Percentiles rank a stretch among this genome's conserved stretches.
Evolutionary conservation across 1,140 invertebrate genomes (phyloP).

Genomic region (Armadillidium nasatum): DNA sequence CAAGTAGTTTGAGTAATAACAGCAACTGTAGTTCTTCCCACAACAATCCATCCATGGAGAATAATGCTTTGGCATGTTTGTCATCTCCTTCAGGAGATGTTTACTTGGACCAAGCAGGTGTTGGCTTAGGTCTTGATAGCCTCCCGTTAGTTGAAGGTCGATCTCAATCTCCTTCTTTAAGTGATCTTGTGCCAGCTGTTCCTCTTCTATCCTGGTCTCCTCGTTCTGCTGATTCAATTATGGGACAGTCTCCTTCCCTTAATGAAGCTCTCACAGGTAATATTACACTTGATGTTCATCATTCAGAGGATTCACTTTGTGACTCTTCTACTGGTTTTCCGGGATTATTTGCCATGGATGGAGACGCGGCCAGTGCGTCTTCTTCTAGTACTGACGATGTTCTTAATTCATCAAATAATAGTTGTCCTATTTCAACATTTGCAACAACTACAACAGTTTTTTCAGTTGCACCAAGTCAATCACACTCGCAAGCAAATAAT

Average conservation of each 20-base stretch:
- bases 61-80: slow-evolving; percentile 25
- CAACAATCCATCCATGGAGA: slow-evolving; percentile 9
- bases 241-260: slow-evolving; percentile 41
- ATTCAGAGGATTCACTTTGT: slow-evolving; percentile 43
- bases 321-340: slow-evolving; percentile 43
- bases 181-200: slow-evolving; percentile 42
- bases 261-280: slow-evolving; percentile 44
- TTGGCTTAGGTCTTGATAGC: slow-evolving; percentile 38
- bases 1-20: not conserved
- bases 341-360: slow-evolving; percentile 44
- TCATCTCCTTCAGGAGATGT: slow-evolving; percentile 43
- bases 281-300: slow-evolving; percentile 43
- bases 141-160: slow-evolving; percentile 41
- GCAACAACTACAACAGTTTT: slow-evolving; percentile 24
- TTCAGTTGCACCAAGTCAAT: slow-evolving; percentile 23
- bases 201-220: slow-evolving; percentile 43
- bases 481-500: not conserved
- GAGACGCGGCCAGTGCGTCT: slow-evolving; percentile 42
- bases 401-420: slow-evolving; percentile 15
- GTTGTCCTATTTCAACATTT: slow-evolving; percentile 22
- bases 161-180: slow-evolving; percentile 40
- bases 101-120: slow-evolving; percentile 40
- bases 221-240: slow-evolving; percentile 44
- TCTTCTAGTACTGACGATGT: slow-evolving; percentile 42
- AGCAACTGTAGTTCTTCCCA: not conserved